Conservation (phyloP, 2,113 vertebrate genomes). For the Zingel zingel region DNA sequence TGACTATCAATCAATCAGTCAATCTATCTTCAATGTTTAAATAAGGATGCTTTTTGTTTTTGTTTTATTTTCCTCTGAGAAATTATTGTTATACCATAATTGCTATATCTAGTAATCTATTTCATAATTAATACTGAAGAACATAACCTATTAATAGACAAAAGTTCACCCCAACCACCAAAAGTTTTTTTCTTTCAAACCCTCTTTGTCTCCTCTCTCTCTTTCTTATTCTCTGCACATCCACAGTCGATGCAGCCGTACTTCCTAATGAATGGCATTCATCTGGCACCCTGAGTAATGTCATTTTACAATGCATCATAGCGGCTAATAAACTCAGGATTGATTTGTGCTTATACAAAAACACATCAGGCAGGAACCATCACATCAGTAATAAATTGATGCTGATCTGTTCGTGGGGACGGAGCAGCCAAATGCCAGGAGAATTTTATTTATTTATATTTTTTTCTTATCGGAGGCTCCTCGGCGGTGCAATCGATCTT, state of each 20-base stretch:
- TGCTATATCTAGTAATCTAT: not conserved
- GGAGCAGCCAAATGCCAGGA: constrained; percentile 71
- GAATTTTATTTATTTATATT: constrained; percentile 63
- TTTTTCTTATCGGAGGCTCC: constrained; percentile 59
- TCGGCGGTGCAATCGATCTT: constrained; percentile 75
- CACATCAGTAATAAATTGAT: constrained; percentile 80
- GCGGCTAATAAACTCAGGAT: constrained; percentile 76
- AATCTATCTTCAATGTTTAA: not conserved
- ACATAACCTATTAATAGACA: not conserved
- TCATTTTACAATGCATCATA: constrained; percentile 70
- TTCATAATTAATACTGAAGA: not conserved
- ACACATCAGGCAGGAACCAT: constrained; percentile 77
- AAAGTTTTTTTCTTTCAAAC: constrained; percentile 5
- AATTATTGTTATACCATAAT: not conserved
- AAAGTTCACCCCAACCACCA: not conserved
- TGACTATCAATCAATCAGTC: no score
- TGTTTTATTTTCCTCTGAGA: not conserved
- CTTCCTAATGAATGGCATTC: constrained; percentile 69
- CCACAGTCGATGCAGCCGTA: constrained; percentile 38
- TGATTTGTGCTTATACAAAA: constrained; percentile 81
- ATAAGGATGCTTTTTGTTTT: not conserved
- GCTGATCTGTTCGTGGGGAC: constrained; percentile 66
- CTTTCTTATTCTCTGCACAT: constrained; percentile 32
- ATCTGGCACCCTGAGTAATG: constrained; percentile 65
- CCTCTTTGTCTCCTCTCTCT: not conserved